Conservation (phyloP, 2,797 vertebrate genomes). For the Loris lydekkerianus region DNA sequence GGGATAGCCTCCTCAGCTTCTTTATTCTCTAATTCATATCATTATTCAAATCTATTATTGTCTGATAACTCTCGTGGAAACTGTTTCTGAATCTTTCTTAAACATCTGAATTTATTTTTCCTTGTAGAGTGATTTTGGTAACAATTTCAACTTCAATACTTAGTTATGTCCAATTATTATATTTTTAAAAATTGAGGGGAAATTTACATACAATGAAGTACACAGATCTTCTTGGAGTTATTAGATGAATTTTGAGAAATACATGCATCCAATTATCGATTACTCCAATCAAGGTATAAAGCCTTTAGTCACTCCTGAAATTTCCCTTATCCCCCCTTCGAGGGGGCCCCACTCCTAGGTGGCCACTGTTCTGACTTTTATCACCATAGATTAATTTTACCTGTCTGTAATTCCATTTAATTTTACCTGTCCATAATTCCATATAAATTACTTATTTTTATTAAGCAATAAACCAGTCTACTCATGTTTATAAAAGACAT, state of each 20-base stretch:
- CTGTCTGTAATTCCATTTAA: constrained; percentile 56
- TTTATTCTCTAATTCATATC: neutral
- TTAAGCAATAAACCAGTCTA: neutral
- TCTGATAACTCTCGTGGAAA: neutral
- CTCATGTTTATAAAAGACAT: constrained; percentile 38
- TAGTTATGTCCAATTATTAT: neutral
- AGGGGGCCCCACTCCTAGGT: neutral
- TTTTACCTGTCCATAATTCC: constrained; percentile 46
- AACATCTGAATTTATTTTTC: constrained; percentile 32
- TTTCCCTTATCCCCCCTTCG: neutral
- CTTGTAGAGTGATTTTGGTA: constrained; percentile 46
- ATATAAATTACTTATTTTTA: constrained; percentile 56
- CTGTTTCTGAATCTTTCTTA: neutral
- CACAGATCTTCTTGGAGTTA: neutral
- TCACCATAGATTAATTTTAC: constrained; percentile 26
- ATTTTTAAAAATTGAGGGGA: constrained; percentile 2
- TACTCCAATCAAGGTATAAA: neutral
- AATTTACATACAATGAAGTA: neutral
- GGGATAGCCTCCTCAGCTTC: neutral
- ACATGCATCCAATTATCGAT: neutral
- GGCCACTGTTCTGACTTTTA: constrained; percentile 44
- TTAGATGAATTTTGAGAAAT: constrained; percentile 28
- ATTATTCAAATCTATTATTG: constrained; percentile 4
- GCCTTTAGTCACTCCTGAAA: neutral
- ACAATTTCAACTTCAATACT: neutral